Evolutionary conservation across 2,797 vertebrate genomes (phyloP), one percentile per base, ranked within the genome.

Genomic region (Tenualosa ilisha): DNA sequence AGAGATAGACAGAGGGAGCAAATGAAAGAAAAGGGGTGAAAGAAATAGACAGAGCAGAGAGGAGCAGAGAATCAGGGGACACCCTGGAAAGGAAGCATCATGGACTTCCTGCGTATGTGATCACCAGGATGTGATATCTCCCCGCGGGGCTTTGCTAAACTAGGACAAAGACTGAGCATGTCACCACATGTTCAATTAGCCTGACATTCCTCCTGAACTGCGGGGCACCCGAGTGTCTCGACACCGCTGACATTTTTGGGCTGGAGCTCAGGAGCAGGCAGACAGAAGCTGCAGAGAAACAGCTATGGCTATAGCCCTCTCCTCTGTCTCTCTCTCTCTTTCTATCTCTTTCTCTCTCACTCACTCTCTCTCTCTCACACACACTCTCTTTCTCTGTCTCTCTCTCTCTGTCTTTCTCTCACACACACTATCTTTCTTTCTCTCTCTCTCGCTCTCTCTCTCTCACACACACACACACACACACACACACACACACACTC

Each of bases 101-200:
- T 22, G 72, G 72, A 79, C 72, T 46, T 40, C 40, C 40, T 79
- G 37, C 40, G 72, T 79, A 15, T 79, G 15, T 79, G 72, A 79
- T 79, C 72, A 79, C 72, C 40, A 79, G 72, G 72, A 79, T 79
- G 72, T 79, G 72, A 79, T 79, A 43, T 43, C 15, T 40, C 72
- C 72, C 72, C 72, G 72, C 72, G 17, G 72, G 72, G 72, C 72
- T 46, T 22, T 46, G 72, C 72, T 79, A 79, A 79, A 79, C 72
- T 79, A 79, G 72, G 72, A 46, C 72, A 79, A 79, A 79, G 72
- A 46, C 72, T 43, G 72, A 79, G 37, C 72, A 46, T 79, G 72
- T 79, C 72, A 79, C 37, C 40, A 7, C 72, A 9, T 79, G 72
- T 79, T 79, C 72, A 79, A 79, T 79, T 79, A 79, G 72, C 72